Conservation (phyloP, 2,113 vertebrate species). For the Ranitomeya variabilis region DNA sequence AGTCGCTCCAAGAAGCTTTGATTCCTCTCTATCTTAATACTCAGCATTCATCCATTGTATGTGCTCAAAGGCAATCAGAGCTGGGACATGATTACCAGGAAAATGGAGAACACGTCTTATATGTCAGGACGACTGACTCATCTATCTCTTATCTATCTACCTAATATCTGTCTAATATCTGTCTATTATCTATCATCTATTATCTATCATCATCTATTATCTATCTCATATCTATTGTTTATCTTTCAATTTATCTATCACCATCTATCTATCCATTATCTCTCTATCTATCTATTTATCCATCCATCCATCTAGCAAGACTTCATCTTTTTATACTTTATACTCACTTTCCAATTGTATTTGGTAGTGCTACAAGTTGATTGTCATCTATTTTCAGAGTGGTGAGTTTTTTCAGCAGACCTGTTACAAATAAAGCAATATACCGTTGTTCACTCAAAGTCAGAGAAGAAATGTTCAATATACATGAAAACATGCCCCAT, state of each 20-base stretch:
- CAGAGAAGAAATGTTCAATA: neutral
- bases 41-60: constrained; percentile 3
- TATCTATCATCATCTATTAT: neutral
- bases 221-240: neutral
- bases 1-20: constrained; percentile 1
- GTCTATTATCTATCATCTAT: neutral
- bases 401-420: constrained; percentile 94
- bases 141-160: neutral
- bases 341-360: constrained; percentile 95
- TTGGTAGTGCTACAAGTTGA: constrained; percentile 94
- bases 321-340: too few species aligned
- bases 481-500: neutral
- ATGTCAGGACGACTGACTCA: neutral
- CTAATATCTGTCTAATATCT: constrained; percentile 6
- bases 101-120: neutral
- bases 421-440: constrained; percentile 67
- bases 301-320: neutral
- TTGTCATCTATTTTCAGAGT: constrained; percentile 99
- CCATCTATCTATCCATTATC: neutral
- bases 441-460: neutral
- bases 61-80: neutral
- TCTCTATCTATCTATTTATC: neutral
- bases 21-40: neutral
- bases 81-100: neutral
- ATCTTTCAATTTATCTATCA: constrained; percentile 3